Evolutionary conservation across 2,113 vertebrate species (phyloP).

Genomic region (Bothrops jararaca): DNA sequence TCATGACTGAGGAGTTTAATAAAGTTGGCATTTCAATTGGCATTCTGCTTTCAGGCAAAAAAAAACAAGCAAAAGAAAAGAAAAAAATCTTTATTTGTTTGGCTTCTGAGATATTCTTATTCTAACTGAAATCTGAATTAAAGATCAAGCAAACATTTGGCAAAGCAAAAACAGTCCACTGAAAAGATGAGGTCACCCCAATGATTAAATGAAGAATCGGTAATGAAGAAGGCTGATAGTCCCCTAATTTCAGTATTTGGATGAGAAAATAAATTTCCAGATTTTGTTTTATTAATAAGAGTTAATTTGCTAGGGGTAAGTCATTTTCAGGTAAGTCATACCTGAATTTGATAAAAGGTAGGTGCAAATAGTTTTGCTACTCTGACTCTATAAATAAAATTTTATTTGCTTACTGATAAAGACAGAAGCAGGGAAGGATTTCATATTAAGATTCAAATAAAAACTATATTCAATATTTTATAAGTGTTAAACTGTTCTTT

Average conservation of each 20-base stretch:
- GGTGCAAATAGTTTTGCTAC: not conserved
- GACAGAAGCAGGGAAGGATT: not conserved
- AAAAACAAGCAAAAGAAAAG: not conserved
- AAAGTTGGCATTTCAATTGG: conserved; percentile 57
- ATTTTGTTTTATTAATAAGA: conserved; percentile 33
- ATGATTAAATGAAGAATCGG: conserved; percentile 65
- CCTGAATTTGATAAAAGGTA: not conserved
- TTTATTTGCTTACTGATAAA: not conserved
- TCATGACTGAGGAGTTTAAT: conserved; percentile 48
- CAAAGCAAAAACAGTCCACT: conserved; percentile 53
- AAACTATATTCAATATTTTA: not conserved
- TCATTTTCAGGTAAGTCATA: conserved; percentile 33
- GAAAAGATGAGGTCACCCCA: conserved; percentile 66
- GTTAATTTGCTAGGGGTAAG: conserved; percentile 43
- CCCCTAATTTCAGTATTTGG: conserved; percentile 52
- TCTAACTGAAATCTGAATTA: conserved; percentile 61
- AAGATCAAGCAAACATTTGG: conserved; percentile 64
- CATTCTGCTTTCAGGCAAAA: conserved; percentile 60
- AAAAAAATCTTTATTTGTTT: conserved; percentile 41
- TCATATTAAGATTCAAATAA: not conserved
- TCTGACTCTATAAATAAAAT: not conserved
- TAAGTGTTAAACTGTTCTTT: not conserved
- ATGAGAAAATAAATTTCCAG: conserved; percentile 51
- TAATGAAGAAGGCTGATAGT: conserved; percentile 58
- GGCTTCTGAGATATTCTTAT: conserved; percentile 56